Evolutionary conservation across 2,113 vertebrate species (phyloP).

Genomic region (Hemicordylus capensis): DNA sequence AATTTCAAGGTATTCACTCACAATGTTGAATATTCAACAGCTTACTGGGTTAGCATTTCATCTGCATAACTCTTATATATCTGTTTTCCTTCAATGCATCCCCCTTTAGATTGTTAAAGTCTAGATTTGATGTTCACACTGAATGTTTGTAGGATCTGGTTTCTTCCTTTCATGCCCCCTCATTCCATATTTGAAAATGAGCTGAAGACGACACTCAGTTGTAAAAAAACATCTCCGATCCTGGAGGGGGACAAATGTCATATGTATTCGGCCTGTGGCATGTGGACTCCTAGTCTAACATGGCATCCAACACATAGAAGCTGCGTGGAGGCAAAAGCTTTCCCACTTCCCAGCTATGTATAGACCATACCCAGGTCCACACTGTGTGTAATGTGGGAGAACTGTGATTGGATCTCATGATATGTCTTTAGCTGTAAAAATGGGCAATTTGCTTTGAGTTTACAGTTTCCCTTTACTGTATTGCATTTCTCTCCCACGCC

Average conservation of each 20-base stretch:
- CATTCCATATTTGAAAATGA: not conserved
- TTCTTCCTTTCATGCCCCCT: not conserved
- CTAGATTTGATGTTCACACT: not conserved
- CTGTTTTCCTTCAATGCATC: not conserved
- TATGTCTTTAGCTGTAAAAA: not conserved
- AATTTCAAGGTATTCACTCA: too few relatives aligned
- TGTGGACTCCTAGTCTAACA: not conserved
- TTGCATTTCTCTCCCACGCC: too few relatives aligned
- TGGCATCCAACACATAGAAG: too few relatives aligned
- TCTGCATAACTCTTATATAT: not conserved
- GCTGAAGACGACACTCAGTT: not conserved
- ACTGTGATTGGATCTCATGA: not conserved
- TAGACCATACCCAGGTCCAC: not conserved
- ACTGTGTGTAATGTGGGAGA: not conserved
- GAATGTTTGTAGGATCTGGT: not conserved
- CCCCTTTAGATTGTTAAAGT: not conserved
- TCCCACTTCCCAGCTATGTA: not conserved
- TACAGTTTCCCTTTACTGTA: not conserved
- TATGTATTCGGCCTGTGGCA: not conserved
- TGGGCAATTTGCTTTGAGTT: not conserved
- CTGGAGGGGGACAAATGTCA: too few relatives aligned
- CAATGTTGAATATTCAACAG: not conserved
- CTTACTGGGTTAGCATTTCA: too few relatives aligned
- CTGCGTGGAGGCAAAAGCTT: too few relatives aligned
- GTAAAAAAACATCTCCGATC: not conserved